Percentiles rank a stretch among this genome's conserved stretches.
Conservation (phyloP, 2,797 vertebrate genomes). For the Chelmon rostratus region DNA sequence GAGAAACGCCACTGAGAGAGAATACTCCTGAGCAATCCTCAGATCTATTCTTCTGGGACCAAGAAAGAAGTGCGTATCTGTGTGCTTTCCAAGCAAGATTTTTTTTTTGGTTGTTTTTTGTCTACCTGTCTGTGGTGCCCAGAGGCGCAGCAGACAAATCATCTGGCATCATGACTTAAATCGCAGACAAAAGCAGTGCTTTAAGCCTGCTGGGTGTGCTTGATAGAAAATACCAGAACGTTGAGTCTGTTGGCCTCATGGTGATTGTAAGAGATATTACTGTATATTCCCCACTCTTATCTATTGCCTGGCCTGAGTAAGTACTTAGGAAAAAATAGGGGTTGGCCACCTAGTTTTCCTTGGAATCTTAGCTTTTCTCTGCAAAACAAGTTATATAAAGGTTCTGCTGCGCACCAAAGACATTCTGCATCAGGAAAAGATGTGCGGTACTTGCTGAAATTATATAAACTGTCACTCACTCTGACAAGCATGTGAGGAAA, state of each 20-base stretch:
- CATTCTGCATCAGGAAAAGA: constrained; percentile 1
- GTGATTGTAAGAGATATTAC: constrained; percentile 48
- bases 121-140: constrained; percentile 43
- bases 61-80: constrained; percentile 38
- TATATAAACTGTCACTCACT: constrained; percentile 86
- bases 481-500: constrained; percentile 98
- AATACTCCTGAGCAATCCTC: constrained; percentile 42
- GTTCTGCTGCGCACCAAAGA: constrained; percentile 14
- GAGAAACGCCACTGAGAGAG: constrained; percentile 26
- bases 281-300: constrained; percentile 14
- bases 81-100: constrained; percentile 50
- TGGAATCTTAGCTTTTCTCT: constrained; percentile 26
- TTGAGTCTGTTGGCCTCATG: constrained; percentile 35
- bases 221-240: constrained; percentile 59
- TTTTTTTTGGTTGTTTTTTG: constrained; percentile 20
- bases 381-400: constrained; percentile 23
- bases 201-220: constrained; percentile 54
- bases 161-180: constrained; percentile 60
- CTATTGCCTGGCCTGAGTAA: constrained; percentile 23
- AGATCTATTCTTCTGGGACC: constrained; percentile 51
- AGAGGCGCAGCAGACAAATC: constrained; percentile 59
- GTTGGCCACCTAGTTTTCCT: constrained; percentile 19
- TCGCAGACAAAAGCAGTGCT: constrained; percentile 52
- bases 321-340: constrained; percentile 16
- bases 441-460: constrained; percentile 32